Evolutionary conservation across 2,797 vertebrate species (phyloP).

Genomic region (Etheostoma nigrum): DNA sequence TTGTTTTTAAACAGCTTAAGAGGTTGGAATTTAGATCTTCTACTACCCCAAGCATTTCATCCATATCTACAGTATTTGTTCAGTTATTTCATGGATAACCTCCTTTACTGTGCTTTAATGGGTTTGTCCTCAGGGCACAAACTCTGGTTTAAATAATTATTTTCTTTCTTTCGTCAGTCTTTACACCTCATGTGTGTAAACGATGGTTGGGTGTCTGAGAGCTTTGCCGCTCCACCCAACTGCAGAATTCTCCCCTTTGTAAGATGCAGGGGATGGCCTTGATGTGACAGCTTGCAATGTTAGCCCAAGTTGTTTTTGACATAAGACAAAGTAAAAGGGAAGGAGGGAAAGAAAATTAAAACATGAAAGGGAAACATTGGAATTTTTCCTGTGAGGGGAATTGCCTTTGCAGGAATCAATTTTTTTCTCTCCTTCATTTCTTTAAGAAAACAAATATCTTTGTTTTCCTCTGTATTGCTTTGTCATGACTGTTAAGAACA

Average conservation of each 20-base stretch:
- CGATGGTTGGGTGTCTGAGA: conserved; percentile 64
- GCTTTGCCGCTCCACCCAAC: conserved; percentile 60
- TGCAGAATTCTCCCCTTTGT: conserved; percentile 74
- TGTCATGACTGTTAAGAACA: conserved; percentile 78
- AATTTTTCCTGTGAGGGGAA: conserved; percentile 71
- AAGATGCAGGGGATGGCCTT: conserved; percentile 78
- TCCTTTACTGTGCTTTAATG: conserved; percentile 67
- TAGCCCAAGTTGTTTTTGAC: conserved; percentile 85
- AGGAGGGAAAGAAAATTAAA: conserved; percentile 46
- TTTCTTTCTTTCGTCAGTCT: conserved; percentile 35
- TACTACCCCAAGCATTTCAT: conserved; percentile 46
- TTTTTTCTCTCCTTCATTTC: conserved; percentile 65
- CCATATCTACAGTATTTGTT: conserved; percentile 57
- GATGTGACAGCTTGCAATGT: conserved; percentile 84
- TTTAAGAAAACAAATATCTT: conserved; percentile 53
- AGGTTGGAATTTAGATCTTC: conserved; percentile 51
- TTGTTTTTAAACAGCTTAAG: conserved; percentile 54
- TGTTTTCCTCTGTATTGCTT: conserved; percentile 66
- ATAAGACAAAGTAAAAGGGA: conserved; percentile 79
- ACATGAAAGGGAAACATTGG: conserved; percentile 67
- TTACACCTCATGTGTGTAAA: conserved; percentile 68
- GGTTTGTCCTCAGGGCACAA: conserved; percentile 72
- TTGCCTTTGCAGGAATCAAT: conserved; percentile 78
- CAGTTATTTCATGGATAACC: conserved; percentile 65
- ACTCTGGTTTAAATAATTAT: conserved; percentile 62